A percentile compares a stretch with the other conserved stretches of the same genome.
These are phyloP conservation scores for Menura novaehollandiae DNA, from an alignment of 2,113 vertebrate species.

Conservation along the genomic window DNA sequence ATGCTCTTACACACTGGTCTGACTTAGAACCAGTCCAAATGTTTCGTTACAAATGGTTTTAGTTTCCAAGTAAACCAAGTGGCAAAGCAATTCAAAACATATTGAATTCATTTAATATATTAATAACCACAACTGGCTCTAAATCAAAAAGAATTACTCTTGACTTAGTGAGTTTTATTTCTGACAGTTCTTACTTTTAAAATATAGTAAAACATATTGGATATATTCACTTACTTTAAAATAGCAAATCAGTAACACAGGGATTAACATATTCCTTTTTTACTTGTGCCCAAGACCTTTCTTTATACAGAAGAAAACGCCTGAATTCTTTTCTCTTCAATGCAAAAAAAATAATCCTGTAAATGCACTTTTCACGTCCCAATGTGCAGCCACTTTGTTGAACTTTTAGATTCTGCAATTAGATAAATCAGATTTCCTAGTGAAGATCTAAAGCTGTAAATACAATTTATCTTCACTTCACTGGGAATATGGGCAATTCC, in stretches of 20 bases:
- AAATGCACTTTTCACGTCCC: background rate
- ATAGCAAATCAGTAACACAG: background rate
- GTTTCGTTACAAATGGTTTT: constrained; percentile 13
- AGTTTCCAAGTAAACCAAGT: constrained; percentile 18
- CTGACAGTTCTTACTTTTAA: constrained; percentile 18
- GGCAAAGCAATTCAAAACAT: constrained; percentile 10
- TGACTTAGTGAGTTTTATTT: background rate
- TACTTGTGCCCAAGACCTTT: background rate
- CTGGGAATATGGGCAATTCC: background rate
- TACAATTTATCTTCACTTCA: background rate
- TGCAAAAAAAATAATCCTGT: background rate
- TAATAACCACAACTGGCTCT: background rate
- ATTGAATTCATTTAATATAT: constrained; percentile 10
- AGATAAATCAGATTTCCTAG: background rate
- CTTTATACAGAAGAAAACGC: background rate
- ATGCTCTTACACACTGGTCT: background rate
- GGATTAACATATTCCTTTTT: background rate
- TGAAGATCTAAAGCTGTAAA: background rate
- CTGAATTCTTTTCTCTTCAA: background rate
- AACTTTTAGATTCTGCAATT: background rate
- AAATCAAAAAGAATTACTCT: background rate
- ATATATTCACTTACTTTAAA: background rate
- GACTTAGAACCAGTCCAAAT: background rate
- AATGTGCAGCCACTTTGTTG: background rate
- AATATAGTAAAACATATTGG: background rate